Base-by-base conservation (phyloP, 2,113 vertebrate species). In the Archilochus colubris region DNA sequence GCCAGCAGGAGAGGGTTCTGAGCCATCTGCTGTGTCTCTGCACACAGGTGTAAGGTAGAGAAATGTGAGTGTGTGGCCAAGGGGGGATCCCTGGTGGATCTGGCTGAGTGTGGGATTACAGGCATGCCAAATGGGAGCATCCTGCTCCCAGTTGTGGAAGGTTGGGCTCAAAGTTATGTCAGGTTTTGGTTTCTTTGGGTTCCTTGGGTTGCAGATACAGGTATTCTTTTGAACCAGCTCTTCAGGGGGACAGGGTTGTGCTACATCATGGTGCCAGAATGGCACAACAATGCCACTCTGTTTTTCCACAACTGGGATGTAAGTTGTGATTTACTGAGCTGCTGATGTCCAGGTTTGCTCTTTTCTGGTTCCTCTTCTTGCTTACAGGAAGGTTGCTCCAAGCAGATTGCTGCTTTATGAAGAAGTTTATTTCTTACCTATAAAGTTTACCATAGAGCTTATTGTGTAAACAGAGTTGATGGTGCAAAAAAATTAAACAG, bases 31-130 rank as follows among this genome's bases (percentile, higher is more conserved):
- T 5, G 5, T 3, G 14, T 18, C 44, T 58, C 63, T 0, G 2
- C 31, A 4, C 12, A 1, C 9, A 7, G 30, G 16, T 2, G 3
- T 17, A 17, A 59, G 85, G 25, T 5, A 4, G 58, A 50, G 27
- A 31, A 36, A 14, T 0, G 4, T 3, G 19, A 15, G 46, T 4
- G 22, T 27, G 53, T 0, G 6, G 54, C 48, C 9, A 9, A 3
- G 23, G 43, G 55, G 25, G 21, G 24, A 23, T 19, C 1, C 5
- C 61, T 57, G 36, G 20, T 62, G n/a, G 27, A 6, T 70, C 78
- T 62, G 82, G 43, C 53, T 30, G 44, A 8, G 27, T 14, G 24
- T 33, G 53, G 54, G 31, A 36, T 57, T 5, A 3, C 27, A 10
- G 23, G 24, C 14, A 1, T 58, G 70, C 54, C 23, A 33, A 30